Percentiles rank a stretch among this genome's conserved stretches.
phyloP scores from a whole-genome alignment of 1,140 invertebrate genomes.

The Brachionus paranguensis region DNA sequence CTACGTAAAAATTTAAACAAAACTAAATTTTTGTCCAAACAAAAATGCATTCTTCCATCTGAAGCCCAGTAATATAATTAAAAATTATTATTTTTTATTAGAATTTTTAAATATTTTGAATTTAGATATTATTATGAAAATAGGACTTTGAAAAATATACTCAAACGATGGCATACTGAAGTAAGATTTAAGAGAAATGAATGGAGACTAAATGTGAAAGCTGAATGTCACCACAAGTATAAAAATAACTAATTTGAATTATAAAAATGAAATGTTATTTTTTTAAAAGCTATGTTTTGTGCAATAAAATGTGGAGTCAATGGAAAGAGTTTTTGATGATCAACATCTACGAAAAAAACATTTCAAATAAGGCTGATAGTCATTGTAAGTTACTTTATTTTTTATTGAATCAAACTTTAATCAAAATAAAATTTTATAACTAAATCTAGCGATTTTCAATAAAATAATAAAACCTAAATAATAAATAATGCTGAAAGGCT shows the following conservation, averaged over 20 bases:
- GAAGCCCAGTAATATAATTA: not conserved
- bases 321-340: slow-evolving; percentile 1
- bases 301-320: not conserved
- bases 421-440: no score
- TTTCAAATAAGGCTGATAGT: not conserved
- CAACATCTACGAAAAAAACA: not conserved
- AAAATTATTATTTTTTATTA: not conserved
- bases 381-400: not conserved
- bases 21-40: not conserved
- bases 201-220: slow-evolving; percentile 38
- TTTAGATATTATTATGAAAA: slow-evolving; percentile 12
- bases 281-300: not conserved
- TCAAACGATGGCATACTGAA: not conserved
- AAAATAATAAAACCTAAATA: not conserved
- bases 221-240: slow-evolving; percentile 20
- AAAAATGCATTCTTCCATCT: not conserved
- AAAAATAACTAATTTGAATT: not conserved
- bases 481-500: not conserved
- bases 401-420: no score
- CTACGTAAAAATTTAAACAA: not conserved
- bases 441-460: no score
- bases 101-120: not conserved
- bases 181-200: slow-evolving; percentile 9
- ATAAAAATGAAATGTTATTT: not conserved
- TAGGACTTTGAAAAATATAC: not conserved